These are phyloP conservation scores for Mylabris sibirica DNA, from an alignment of 2,888 invertebrate species.

Conservation along the genomic window DNA sequence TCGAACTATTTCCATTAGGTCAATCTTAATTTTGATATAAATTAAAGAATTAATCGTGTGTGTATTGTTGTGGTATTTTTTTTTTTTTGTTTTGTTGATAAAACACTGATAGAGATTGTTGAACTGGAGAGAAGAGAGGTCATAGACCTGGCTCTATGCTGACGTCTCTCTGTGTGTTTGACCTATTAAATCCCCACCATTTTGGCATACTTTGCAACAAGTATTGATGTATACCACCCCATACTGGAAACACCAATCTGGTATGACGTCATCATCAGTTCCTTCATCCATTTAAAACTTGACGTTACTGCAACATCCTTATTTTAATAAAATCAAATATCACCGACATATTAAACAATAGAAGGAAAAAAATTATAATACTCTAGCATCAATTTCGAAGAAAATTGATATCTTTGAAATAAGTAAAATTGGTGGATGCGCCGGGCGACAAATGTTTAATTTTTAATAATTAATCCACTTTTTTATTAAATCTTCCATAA, in stretches of 20 bases:
- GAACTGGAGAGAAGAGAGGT: constrained; percentile 52
- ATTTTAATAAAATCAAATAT: not conserved
- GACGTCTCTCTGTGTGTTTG: constrained; percentile 50
- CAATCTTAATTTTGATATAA: too few species aligned
- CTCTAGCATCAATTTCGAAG: not conserved
- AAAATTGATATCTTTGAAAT: not conserved
- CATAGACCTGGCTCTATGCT: constrained; percentile 51
- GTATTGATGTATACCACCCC: constrained; percentile 61
- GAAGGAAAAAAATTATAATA: not conserved
- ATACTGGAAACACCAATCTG: constrained; percentile 48
- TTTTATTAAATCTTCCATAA: not conserved
- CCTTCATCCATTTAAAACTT: constrained; percentile 24
- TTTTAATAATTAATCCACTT: too few species aligned
- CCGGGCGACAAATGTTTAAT: not conserved
- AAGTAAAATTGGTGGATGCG: not conserved
- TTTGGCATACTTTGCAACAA: constrained; percentile 63
- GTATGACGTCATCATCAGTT: constrained; percentile 61
- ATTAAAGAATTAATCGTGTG: too few species aligned
- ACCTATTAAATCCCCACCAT: constrained; percentile 57
- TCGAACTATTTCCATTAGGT: too few species aligned
- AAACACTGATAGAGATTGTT: constrained; percentile 27
- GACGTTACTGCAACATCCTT: constrained; percentile 12
- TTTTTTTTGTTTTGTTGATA: not conserved
- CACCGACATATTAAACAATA: not conserved
- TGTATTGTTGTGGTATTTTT: too few species aligned